Percentiles rank a stretch among this genome's conserved stretches.
These are phyloP conservation scores for Alfaro cultratus DNA, from an alignment of 2,797 vertebrate species.

Conservation along the genomic window DNA sequence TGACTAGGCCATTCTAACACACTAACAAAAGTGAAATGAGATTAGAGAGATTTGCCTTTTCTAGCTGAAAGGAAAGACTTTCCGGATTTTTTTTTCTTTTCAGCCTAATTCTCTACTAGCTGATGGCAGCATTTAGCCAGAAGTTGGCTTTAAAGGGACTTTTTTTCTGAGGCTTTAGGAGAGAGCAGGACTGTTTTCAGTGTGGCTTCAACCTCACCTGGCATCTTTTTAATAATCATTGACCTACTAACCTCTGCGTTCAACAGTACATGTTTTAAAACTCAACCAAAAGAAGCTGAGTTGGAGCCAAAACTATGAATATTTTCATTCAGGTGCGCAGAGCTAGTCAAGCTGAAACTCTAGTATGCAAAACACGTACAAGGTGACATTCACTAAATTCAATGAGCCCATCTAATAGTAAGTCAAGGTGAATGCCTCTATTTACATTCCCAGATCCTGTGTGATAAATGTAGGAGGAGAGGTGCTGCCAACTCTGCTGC, in stretches of 20 bases:
- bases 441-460: slow-evolving; percentile 39
- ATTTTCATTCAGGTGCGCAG: background rate
- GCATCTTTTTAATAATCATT: background rate
- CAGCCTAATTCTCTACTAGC: background rate
- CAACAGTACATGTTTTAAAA: background rate
- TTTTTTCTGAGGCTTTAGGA: background rate
- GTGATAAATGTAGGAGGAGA: background rate
- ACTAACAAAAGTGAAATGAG: background rate
- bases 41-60: no score
- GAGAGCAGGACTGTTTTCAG: background rate
- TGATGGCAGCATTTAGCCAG: background rate
- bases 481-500: background rate
- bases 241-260: background rate
- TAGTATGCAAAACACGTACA: background rate
- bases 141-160: background rate
- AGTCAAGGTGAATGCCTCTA: slow-evolving; percentile 65
- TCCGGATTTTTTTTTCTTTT: background rate
- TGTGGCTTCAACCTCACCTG: slow-evolving; percentile 20
- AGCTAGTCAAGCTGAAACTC: background rate
- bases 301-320: background rate
- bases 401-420: slow-evolving; percentile 29
- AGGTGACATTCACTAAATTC: slow-evolving; percentile 39
- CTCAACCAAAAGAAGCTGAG: background rate
- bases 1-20: background rate
- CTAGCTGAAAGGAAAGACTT: no score